phyloP scores from a whole-genome alignment of 2,113 vertebrate species.

The Scolopax mira region DNA sequence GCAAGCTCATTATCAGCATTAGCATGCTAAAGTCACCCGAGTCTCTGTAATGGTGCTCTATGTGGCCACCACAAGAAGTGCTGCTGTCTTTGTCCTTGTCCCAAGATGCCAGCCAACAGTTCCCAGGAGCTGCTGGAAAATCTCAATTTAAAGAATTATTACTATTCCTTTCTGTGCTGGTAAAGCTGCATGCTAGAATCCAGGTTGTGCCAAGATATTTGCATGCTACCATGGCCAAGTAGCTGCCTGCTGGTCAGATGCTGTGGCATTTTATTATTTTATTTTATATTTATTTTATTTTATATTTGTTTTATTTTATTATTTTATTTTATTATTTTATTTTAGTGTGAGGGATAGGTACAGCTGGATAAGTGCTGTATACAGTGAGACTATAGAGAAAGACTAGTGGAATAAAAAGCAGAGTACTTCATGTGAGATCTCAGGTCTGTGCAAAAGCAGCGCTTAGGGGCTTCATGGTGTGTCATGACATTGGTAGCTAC shows the following conservation, averaged over 20 bases:
- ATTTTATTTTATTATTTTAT: neutral
- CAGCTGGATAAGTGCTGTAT: neutral
- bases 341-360: neutral
- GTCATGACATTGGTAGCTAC: neutral
- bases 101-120: neutral
- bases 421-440: neutral
- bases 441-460: rapidly evolving
- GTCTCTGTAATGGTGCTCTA: neutral
- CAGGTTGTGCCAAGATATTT: neutral
- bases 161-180: neutral
- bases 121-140: neutral
- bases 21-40: neutral
- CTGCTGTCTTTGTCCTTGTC: neutral
- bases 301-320: neutral
- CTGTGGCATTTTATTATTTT: neutral
- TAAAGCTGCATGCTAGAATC: neutral
- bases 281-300: no score
- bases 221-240: neutral
- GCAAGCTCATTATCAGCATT: neutral
- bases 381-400: neutral
- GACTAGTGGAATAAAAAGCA: neutral
- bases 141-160: neutral
- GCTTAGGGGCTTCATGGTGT: neutral
- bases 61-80: neutral
- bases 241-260: neutral